Conservation (phyloP, 2,113 vertebrate genomes). For the Bucco capensis region DNA sequence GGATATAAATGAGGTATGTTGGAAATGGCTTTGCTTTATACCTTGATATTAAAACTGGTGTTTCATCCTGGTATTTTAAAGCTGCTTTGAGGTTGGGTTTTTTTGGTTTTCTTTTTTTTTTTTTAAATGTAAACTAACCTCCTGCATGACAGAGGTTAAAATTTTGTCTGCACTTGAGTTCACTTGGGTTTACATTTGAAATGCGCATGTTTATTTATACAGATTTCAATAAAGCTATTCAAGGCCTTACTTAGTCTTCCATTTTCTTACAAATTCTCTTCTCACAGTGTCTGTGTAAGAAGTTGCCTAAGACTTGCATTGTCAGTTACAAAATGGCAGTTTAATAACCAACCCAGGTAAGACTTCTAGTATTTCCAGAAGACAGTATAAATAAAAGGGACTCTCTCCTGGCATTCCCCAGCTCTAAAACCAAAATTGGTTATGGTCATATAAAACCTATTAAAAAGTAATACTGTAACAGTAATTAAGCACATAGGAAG, state of each 20-base stretch:
- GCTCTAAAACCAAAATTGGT: not conserved
- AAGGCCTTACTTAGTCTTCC: constrained; percentile 82
- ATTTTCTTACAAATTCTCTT: constrained; percentile 61
- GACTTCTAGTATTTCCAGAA: not conserved
- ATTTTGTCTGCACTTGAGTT: constrained; percentile 98
- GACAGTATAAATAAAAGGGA: not conserved
- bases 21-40: constrained; percentile 81
- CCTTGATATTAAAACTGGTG: constrained; percentile 84
- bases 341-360: not conserved
- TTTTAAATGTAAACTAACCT: constrained; percentile 86
- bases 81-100: constrained; percentile 70
- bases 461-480: not conserved
- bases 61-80: constrained; percentile 88
- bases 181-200: constrained; percentile 99
- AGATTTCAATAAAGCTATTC: constrained; percentile 99
- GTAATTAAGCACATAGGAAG: not conserved
- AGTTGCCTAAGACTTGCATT: not conserved
- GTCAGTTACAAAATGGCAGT: not conserved
- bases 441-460: not conserved
- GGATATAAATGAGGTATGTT: constrained; percentile 80
- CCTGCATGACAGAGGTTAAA: constrained; percentile 93
- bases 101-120: constrained; percentile 12
- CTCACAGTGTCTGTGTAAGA: not conserved
- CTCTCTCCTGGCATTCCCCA: not conserved
- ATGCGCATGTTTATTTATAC: constrained; percentile 99